Conservation (phyloP, 2,113 vertebrate species). For the Periophthalmus modestus region DNA sequence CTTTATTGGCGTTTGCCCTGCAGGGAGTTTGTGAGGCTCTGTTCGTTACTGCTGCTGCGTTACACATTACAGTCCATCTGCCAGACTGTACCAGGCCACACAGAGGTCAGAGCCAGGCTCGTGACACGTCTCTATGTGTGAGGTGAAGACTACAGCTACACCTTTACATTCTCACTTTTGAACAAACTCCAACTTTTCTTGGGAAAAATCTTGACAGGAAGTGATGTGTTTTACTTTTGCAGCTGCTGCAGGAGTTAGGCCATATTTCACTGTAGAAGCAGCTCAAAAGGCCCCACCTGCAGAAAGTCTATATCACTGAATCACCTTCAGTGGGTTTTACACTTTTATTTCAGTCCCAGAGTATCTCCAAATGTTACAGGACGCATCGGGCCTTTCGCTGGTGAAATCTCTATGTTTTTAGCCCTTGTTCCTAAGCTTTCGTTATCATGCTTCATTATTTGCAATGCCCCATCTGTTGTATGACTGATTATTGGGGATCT, state of each 20-base stretch:
- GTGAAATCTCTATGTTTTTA: neutral
- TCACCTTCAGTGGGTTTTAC: neutral
- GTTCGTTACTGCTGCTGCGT: slow-evolving; percentile 46
- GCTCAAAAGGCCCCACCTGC: slow-evolving; percentile 27
- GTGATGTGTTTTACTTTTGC: slow-evolving; percentile 44
- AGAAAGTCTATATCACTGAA: slow-evolving; percentile 2
- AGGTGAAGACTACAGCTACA: slow-evolving; percentile 11
- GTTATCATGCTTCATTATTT: neutral
- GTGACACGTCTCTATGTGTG: slow-evolving; percentile 22
- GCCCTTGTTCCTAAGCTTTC: slow-evolving; percentile 11
- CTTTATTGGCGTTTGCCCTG: slow-evolving; percentile 69
- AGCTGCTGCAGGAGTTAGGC: slow-evolving; percentile 41
- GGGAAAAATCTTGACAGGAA: slow-evolving; percentile 34
- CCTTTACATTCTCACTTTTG: slow-evolving; percentile 13
- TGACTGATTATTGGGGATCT: slow-evolving; percentile 39
- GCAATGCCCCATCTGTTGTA: slow-evolving; percentile 37
- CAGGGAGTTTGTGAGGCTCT: slow-evolving; percentile 53
- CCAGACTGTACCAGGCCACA: slow-evolving; percentile 24
- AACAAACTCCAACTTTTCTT: slow-evolving; percentile 15
- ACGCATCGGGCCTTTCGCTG: slow-evolving; percentile 3
- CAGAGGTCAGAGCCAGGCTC: slow-evolving; percentile 46
- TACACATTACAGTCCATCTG: slow-evolving; percentile 59
- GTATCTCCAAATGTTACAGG: slow-evolving; percentile 5
- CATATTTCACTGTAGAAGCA: slow-evolving; percentile 24
- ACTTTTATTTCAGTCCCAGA: neutral